These are phyloP conservation scores for Anomalospiza imberbis DNA, from an alignment of 2,797 vertebrate species.

Conservation along the genomic window DNA sequence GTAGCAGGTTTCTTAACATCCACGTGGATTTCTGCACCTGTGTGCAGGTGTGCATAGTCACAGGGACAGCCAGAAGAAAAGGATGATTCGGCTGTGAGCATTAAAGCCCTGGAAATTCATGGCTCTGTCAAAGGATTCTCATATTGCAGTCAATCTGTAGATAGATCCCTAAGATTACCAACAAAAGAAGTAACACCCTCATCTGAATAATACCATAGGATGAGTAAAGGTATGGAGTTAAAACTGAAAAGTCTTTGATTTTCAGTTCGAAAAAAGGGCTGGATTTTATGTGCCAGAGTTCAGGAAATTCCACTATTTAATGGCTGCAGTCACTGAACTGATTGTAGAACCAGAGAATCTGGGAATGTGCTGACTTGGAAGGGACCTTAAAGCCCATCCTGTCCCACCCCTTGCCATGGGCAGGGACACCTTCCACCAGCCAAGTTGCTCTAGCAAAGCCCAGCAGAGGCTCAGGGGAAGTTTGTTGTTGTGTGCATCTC, in stretches of 20 bases:
- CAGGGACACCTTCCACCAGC: neutral
- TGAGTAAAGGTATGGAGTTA: neutral
- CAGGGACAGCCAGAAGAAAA: neutral
- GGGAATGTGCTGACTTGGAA: neutral
- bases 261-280: neutral
- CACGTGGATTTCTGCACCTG: neutral
- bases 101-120: neutral
- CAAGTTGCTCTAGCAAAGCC: neutral
- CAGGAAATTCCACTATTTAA: neutral
- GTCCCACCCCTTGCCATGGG: neutral
- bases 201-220: neutral
- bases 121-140: neutral
- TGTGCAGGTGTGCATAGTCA: neutral
- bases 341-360: accelerated
- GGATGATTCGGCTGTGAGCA: neutral
- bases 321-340: neutral
- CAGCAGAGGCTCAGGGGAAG: neutral
- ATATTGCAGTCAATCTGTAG: neutral
- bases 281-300: neutral
- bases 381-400: neutral
- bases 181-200: neutral
- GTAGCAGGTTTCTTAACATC: neutral
- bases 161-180: neutral
- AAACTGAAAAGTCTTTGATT: neutral
- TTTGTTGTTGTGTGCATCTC: neutral